Evolutionary conservation across 2,113 vertebrate species (phyloP).

Genomic region (Gnathochromis pfefferi): DNA sequence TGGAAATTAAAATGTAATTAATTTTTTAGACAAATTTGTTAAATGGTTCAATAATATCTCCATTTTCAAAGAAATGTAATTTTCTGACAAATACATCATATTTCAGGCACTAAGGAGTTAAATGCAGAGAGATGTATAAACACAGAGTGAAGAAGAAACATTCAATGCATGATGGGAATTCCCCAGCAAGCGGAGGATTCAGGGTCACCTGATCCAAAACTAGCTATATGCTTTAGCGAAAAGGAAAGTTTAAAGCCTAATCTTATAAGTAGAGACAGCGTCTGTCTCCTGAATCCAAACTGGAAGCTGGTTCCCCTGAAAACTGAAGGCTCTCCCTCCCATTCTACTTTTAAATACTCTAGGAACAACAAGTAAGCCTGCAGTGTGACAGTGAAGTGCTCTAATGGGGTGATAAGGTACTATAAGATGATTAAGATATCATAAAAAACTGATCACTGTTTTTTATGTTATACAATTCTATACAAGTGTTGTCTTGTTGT

Average conservation of each 20-base stretch:
- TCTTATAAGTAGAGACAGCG: background rate
- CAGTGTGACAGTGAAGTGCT: background rate
- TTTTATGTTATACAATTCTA: background rate
- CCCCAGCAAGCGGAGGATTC: background rate
- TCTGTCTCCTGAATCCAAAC: background rate
- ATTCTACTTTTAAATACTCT: background rate
- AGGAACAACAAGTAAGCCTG: background rate
- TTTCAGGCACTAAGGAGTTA: background rate
- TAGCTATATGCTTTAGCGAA: accelerated
- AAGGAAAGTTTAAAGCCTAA: background rate
- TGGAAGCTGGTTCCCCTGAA: background rate
- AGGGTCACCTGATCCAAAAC: background rate
- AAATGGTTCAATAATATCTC: background rate
- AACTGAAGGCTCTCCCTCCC: background rate
- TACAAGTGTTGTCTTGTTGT: background rate
- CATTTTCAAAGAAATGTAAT: background rate
- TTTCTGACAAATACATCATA: background rate
- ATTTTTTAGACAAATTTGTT: background rate
- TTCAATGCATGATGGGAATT: accelerated
- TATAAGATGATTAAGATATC: background rate
- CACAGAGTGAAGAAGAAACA: background rate
- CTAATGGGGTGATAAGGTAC: background rate
- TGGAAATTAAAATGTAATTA: background rate
- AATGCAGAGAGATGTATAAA: background rate
- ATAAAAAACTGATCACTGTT: background rate